Evolutionary conservation across 2,113 vertebrate genomes (phyloP), one percentile per base, ranked within the genome.

Genomic region (Benitochromis conjunctus): DNA sequence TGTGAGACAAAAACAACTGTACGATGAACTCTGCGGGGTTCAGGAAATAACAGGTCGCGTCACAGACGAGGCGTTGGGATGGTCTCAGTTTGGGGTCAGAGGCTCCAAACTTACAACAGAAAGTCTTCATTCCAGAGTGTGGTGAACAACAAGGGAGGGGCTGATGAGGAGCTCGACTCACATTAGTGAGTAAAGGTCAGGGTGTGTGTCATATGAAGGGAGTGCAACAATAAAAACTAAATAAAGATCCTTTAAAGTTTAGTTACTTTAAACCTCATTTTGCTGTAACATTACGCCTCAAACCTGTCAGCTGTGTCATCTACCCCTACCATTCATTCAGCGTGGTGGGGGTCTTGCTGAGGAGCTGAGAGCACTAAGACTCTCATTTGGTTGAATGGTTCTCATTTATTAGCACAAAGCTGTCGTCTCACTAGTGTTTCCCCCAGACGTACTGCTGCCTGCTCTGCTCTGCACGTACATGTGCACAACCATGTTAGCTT

Each of bases 21-120:
- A 13, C 46, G 31, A 76, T 51, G 71, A 76, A 19, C 26, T 31
- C 71, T 76, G 9, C 0, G 1, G 6, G 0, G 51, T 51, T 76
- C 24, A 76, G 71, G 71, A 76, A 76, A 76, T 51, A 74, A 71
- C 64, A 74, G 51, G 26, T n/a, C 31, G 71, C 12, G 14, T 76
- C 71, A 76, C 71, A 76, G 46, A 51, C 0, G 6, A 51, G 26
- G 16, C 43, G 29, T 74, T 19, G 16, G 69, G 69, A 74, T 48
- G 43, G 48, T 29, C 24, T 74, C 69, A 74, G 43, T 74, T 48
- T 48, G 24, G 69, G 69, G 43, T 19, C 19, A 18, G 69, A 29
- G 69, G 43, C 69, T 74, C 43, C 69, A 74, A 74, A 74, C n/a
- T 43, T 74, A 2, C 16, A 48, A 46, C 66, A 48, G 38, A 71